Conservation (phyloP, 2,797 vertebrate species). For the Neomorphus geoffroyi region DNA sequence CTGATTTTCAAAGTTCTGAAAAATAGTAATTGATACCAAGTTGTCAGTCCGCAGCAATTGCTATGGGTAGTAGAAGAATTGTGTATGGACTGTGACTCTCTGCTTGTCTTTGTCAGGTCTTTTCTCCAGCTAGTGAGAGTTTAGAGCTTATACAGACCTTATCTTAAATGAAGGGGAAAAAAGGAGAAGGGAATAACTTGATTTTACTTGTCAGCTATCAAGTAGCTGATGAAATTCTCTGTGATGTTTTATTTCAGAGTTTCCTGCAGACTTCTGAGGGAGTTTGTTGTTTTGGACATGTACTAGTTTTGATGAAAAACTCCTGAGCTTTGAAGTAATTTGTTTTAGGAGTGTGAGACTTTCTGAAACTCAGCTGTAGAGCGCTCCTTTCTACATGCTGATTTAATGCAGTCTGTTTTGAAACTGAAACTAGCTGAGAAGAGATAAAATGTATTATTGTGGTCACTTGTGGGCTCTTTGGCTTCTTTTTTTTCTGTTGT, state of each 20-base stretch:
- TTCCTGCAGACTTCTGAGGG: background rate
- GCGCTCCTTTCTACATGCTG: background rate
- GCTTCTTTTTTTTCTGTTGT: background rate
- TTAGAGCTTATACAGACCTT: background rate
- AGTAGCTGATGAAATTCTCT: background rate
- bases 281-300: background rate
- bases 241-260: background rate
- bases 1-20: background rate
- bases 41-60: rapidly evolving
- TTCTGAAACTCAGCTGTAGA: background rate
- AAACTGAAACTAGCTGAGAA: background rate
- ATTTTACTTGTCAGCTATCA: background rate
- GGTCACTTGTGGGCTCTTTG: background rate
- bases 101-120: background rate
- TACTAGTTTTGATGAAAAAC: background rate
- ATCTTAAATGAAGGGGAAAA: background rate
- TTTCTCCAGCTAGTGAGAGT: background rate
- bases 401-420: background rate
- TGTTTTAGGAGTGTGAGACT: background rate
- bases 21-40: rapidly evolving
- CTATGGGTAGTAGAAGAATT: background rate
- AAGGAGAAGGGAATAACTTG: background rate
- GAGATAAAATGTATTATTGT: background rate
- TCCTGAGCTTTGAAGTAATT: background rate
- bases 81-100: background rate